phyloP scores from a whole-genome alignment of 2,888 invertebrate species.

The Pristionchus maxplancki region DNA sequence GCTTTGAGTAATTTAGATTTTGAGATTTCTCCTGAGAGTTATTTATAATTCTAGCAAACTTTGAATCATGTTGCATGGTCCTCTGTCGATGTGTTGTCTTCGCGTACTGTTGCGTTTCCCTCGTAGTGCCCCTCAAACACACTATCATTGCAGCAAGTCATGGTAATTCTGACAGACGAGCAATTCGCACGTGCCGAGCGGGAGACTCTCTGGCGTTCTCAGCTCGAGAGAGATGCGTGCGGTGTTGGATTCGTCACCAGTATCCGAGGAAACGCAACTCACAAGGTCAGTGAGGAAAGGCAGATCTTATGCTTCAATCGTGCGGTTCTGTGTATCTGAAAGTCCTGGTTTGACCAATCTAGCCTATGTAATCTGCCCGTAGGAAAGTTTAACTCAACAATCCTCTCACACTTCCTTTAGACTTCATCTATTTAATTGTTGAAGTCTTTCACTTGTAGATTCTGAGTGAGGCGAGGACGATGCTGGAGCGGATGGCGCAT shows the following conservation, averaged over 20 bases:
- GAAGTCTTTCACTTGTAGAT: no score
- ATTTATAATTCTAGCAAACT: no score
- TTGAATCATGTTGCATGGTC: no score
- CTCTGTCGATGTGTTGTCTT: not conserved
- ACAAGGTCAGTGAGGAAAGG: constrained; percentile 86
- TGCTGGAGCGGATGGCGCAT: constrained; percentile 98
- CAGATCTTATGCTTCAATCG: no score
- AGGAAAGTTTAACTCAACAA: no score
- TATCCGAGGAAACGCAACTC: constrained; percentile 93
- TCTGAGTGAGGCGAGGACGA: constrained; percentile 93
- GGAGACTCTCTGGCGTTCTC: constrained; percentile 92
- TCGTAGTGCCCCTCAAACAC: not conserved
- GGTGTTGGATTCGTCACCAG: constrained; percentile 99
- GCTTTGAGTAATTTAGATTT: no score
- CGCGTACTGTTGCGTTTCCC: not conserved
- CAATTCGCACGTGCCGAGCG: constrained; percentile 68
- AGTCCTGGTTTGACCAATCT: no score
- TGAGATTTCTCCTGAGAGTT: no score
- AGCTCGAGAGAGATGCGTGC: constrained; percentile 95
- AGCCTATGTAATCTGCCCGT: no score
- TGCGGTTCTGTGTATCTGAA: no score
- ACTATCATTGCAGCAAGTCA: constrained; percentile 53
- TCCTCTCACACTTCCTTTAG: no score
- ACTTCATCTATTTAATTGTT: no score
- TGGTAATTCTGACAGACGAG: constrained; percentile 74